phyloP scores from a whole-genome alignment of 2,113 vertebrate genomes.

The Halcyon senegalensis region DNA sequence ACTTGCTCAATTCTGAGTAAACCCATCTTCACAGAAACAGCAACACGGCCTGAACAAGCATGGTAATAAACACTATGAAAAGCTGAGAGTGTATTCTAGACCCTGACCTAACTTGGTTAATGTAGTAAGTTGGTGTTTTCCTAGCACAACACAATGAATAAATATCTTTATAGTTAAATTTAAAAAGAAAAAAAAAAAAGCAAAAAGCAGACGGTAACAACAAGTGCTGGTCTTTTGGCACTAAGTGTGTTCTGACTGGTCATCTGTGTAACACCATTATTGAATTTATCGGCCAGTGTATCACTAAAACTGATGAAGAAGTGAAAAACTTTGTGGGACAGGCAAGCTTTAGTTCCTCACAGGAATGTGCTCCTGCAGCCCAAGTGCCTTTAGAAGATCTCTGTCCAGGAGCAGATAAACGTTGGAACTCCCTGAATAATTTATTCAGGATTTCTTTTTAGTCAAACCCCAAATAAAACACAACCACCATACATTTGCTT shows the following conservation, averaged over 20 bases:
- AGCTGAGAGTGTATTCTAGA: background rate
- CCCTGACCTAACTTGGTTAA: background rate
- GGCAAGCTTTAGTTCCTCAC: background rate
- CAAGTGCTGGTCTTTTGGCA: background rate
- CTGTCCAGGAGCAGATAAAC: background rate
- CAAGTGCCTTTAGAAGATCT: background rate
- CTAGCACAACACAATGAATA: background rate
- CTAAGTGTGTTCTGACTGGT: background rate
- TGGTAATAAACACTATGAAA: background rate
- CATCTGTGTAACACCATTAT: background rate
- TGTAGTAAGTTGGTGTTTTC: background rate
- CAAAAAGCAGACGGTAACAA: background rate
- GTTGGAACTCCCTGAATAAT: background rate
- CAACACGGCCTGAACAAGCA: background rate
- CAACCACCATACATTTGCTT: background rate
- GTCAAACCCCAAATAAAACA: background rate
- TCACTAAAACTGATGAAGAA: background rate
- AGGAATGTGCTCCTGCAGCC: rapidly evolving
- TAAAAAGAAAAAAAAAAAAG: background rate
- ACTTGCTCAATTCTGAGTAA: background rate
- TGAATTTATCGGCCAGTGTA: background rate
- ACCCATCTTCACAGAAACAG: background rate
- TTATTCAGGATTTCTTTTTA: background rate
- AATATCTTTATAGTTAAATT: background rate
- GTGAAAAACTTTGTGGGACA: background rate